Percentiles rank a stretch among this genome's conserved stretches.
Evolutionary conservation across 2,113 vertebrate genomes (phyloP).

Genomic region (Sylvietta virens): DNA sequence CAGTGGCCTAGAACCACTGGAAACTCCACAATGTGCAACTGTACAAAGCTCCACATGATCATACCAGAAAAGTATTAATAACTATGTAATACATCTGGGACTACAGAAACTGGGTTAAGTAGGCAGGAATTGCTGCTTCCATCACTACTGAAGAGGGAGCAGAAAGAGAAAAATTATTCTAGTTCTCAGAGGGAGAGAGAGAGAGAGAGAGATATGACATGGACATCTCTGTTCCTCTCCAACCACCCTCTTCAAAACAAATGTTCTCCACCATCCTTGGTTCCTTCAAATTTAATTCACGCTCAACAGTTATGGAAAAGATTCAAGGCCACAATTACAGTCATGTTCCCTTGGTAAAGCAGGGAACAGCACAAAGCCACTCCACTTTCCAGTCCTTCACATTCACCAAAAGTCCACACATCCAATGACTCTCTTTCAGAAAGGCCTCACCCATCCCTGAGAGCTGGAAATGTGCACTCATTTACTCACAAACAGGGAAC

Average conservation of each 20-base stretch:
- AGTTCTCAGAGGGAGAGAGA: no score
- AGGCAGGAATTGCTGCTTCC: neutral
- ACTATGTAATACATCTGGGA: neutral
- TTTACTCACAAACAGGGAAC: neutral
- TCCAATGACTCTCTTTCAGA: neutral
- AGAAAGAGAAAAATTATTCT: neutral
- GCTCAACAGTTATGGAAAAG: neutral
- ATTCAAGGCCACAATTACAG: neutral
- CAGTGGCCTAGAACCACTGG: neutral
- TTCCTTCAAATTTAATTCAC: neutral
- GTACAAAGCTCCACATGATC: fast-evolving
- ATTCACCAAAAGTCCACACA: neutral
- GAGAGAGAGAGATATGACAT: neutral
- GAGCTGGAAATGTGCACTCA: neutral
- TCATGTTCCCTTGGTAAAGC: fast-evolving
- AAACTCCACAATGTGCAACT: neutral
- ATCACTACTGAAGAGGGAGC: neutral
- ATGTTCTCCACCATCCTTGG: neutral
- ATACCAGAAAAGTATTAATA: neutral
- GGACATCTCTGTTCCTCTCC: neutral
- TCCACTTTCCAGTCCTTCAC: neutral
- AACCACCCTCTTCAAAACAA: neutral
- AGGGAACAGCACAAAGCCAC: neutral
- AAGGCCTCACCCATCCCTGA: neutral
- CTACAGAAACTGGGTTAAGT: neutral